Conservation (phyloP, 2,113 vertebrate species). For the Hiodon tergisus region DNA sequence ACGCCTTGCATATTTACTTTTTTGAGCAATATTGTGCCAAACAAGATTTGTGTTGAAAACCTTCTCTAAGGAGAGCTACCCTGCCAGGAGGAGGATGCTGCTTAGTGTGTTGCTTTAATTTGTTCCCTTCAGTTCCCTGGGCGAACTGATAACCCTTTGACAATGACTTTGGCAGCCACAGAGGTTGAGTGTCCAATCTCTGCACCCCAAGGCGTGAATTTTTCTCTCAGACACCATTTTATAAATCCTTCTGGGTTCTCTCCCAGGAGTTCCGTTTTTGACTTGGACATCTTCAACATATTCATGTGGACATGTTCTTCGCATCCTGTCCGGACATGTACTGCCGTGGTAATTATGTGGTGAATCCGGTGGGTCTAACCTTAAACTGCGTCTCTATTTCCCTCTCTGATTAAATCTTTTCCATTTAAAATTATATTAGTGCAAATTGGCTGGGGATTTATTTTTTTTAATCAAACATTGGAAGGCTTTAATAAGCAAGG, state of each 20-base stretch:
- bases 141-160: not conserved
- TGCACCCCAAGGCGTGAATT: not conserved
- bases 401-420: conserved; percentile 1
- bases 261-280: not conserved
- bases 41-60: too few relatives aligned
- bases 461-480: too few relatives aligned
- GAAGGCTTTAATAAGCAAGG: too few relatives aligned
- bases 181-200: not conserved
- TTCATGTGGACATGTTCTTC: not conserved
- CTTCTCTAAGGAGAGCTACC: too few relatives aligned
- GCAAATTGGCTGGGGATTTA: too few relatives aligned
- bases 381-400: not conserved
- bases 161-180: not conserved
- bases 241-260: conserved; percentile 1
- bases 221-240: not conserved
- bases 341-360: not conserved
- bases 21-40: too few relatives aligned
- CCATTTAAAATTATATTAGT: too few relatives aligned
- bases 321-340: not conserved
- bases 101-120: not conserved
- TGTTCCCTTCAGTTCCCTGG: not conserved
- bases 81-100: too few relatives aligned
- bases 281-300: not conserved
- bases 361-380: conserved; percentile 3
- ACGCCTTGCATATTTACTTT: too few relatives aligned